Base-by-base conservation (phyloP, 2,797 vertebrate genomes). In the Amblyopsis hoosieri region DNA sequence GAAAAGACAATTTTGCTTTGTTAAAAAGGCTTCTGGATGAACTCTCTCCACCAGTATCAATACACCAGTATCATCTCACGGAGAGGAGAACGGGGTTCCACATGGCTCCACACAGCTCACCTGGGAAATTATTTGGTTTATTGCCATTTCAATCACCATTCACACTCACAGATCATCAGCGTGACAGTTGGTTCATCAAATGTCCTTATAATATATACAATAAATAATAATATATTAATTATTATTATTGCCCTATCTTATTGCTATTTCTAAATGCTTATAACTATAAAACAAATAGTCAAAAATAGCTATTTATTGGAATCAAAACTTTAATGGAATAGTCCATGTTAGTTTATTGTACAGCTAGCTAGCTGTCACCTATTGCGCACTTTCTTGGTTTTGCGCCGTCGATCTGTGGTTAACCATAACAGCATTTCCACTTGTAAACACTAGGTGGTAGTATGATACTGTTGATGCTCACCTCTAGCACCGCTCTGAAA, bases 21-120 rank as follows among this genome's bases (percentile, higher is more conserved):
- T 87, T 88, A 89, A 92, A 91, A 54, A 83, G 90, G 91, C 76
- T 92, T 92, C 86, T 78, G 73, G 81, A 45, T 90, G 85, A 91
- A 84, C 80, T 90, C 72, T 37, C 78, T 81, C 76, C 75, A 53
- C 67, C 82, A 66, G 85, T 74, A 86, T 85, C 79, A 74, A 64
- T 79, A 79, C 74, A 69, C 69, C 62, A 64, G 50, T 33, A 78
- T 77, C 69, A 74, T 64, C n/a, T n/a, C n/a, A n/a, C n/a, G 12
- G 51, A 59, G 68, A 71, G 74, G 65, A 70, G 79, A 77, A 3
- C 5, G 60, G 72, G 58, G 19, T 23, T 23, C 19, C 19, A 23
- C 2, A 2, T 23, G 19, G 19, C 19, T 23, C 19, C 19, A 23
- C 69, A 69, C 37, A 48, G 67, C 67, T 76, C 73, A 23, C 68